Percentiles rank a stretch among this genome's conserved stretches.
These are phyloP conservation scores for Lanius collurio DNA, from an alignment of 2,113 vertebrate genomes.

Conservation along the genomic window DNA sequence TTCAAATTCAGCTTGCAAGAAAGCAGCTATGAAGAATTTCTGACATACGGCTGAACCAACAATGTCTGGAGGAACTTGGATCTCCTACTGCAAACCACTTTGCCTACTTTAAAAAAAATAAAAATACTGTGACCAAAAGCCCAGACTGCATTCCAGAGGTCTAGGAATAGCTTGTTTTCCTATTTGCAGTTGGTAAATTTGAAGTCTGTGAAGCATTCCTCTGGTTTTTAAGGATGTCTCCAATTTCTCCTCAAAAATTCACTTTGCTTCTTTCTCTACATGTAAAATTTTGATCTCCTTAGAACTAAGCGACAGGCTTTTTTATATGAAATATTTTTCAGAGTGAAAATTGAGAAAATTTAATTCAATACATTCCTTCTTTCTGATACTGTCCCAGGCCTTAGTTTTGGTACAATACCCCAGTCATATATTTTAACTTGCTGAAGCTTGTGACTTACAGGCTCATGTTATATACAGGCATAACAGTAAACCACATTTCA, in stretches of 20 bases:
- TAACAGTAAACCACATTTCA: background rate
- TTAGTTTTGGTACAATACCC: background rate
- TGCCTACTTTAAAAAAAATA: constrained; percentile 23
- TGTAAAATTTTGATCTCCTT: background rate
- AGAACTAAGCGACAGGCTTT: background rate
- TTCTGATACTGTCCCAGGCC: background rate
- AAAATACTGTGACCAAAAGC: constrained; percentile 51
- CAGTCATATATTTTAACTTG: background rate
- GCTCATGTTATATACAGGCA: background rate
- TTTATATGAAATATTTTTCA: background rate
- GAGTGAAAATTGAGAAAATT: background rate
- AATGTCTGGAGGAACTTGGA: constrained; percentile 55
- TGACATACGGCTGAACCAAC: constrained; percentile 56
- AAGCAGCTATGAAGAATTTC: constrained; percentile 48
- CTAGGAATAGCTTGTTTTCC: constrained; percentile 69
- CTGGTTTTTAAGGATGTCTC: constrained; percentile 50
- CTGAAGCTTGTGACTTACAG: background rate
- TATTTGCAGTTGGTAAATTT: constrained; percentile 58
- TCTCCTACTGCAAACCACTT: constrained; percentile 42
- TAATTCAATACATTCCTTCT: background rate
- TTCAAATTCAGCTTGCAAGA: constrained; percentile 27
- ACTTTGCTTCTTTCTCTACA: background rate
- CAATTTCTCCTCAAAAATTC: constrained; percentile 57
- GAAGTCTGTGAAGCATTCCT: constrained; percentile 59
- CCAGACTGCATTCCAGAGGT: constrained; percentile 66